Evolutionary conservation across 2,888 invertebrate genomes (phyloP), one percentile per base, ranked within the genome.

Genomic region (Orthosia gracilis): DNA sequence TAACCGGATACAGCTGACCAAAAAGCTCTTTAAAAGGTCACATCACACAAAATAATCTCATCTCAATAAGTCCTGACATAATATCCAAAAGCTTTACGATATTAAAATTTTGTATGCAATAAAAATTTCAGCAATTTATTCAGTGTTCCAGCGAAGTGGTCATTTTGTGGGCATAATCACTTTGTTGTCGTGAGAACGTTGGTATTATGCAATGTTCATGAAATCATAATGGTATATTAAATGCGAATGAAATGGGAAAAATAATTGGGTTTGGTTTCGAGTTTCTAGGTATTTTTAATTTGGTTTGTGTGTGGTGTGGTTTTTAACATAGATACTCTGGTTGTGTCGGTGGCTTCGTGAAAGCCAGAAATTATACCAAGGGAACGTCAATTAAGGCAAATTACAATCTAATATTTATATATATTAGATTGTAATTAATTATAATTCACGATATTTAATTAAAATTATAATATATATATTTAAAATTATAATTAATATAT

Each of bases 21-120:
- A 23, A 63, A 59, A 31, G 12, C n/a, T 13, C 3, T 52, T 26
- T 18, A 13, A 18, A 31, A 49, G 45, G 4, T 26, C 17, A 17
- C 23, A 21, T 12, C 17, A 7, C 26, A 18, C 57, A 45, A 73
- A 63, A 59, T 58, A 49, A 55, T 50, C 31, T 59, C 55, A 55
- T 31, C 15, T 55, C 69, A 45, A 72, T 49, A 69, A 54, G 15
- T 26, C 49, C 47, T 40, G 63, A 66, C 15, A 47, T 66, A 21
- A 65, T 52, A 65, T 61, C 55, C 47, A 83, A 52, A 40, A 63
- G 59, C 78, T 66, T 63, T 40, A 64, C 31, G 64, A 65, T 80
- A 84, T 63, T 62, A 52, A 83, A 71, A 81, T 86, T 69, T 78
- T 73, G 74, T 73, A 77, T 78, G 73, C 73, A 78, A 84, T 81